Evolutionary conservation across 2,888 invertebrate genomes (phyloP).

Genomic region (Gymnocheta viridis): DNA sequence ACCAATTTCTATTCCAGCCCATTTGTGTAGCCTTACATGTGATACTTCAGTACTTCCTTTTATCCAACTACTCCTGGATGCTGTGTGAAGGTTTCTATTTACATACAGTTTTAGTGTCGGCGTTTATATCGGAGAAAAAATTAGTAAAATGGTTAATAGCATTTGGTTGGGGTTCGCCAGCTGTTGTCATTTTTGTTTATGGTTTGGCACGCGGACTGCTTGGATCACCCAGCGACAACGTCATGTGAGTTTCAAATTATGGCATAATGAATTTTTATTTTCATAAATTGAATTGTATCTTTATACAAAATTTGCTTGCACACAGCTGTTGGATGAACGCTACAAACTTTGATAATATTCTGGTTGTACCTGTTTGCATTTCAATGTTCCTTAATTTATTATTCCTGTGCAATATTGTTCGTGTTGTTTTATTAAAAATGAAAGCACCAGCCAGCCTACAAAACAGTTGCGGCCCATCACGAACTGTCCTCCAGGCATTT

Average conservation of each 20-base stretch:
- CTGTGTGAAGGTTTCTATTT: conserved; percentile 96
- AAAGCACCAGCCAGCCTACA: conserved; percentile 87
- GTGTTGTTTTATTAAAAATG: conserved; percentile 92
- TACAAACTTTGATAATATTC: conserved; percentile 87
- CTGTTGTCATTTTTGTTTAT: conserved; percentile 86
- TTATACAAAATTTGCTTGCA: background rate
- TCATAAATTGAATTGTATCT: background rate
- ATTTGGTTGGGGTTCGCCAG: conserved; percentile 93
- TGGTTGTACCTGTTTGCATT: conserved; percentile 89
- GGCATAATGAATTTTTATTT: background rate
- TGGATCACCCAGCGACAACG: conserved; percentile 82
- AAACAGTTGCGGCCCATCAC: conserved; percentile 85
- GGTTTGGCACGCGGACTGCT: conserved; percentile 85
- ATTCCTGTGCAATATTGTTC: conserved; percentile 94
- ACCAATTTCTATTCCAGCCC: conserved; percentile 84
- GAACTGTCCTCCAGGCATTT: conserved; percentile 89
- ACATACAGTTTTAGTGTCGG: conserved; percentile 95
- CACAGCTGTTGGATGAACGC: conserved; percentile 90
- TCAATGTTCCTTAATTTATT: conserved; percentile 91
- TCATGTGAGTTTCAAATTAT: conserved; percentile 83
- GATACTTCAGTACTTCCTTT: conserved; percentile 92
- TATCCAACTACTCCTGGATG: conserved; percentile 98
- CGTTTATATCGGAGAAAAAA: conserved; percentile 94
- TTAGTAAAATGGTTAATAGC: conserved; percentile 91
- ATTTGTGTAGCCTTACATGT: conserved; percentile 93